Evolutionary conservation across 1,140 invertebrate genomes (phyloP), one percentile per base, ranked within the genome.

Genomic region (Brachystomella parvula): DNA sequence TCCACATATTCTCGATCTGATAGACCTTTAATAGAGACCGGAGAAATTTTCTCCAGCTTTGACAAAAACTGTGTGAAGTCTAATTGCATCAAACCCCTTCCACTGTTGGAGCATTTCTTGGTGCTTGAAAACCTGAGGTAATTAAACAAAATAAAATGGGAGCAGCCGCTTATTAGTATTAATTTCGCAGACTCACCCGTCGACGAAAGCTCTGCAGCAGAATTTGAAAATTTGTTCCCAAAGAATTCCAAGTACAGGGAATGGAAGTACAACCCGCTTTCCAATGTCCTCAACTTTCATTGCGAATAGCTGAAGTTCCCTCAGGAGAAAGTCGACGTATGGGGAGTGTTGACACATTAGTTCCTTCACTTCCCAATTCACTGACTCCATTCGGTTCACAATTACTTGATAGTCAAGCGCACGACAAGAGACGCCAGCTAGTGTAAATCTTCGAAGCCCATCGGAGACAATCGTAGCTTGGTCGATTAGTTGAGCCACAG

Each of bases 31-130:
- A 73, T 28, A 15, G 66, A 33, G 74, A 90, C 74, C 12, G 83
- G 83, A 0, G 90, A 89, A 21, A 96, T 84, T 74, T 87, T 86
- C 77, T 96, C 93, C 35, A 97, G 82, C 75, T 96, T 95, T 12
- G 89, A 87, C 61, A 94, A 83, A 65, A 98, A 86, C 76, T 98
- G 95, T 28, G 94, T 92, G 77, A 94, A 98, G 82, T 99, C 96
- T 2, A 99, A 80, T 76, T 97, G 94, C 96, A 99, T 99, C 2
- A 98, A 77, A 0, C 92, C 96, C 66, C 96, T 80, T 1, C 96
- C 96, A 70, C 93, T 94, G 71, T 94, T 94, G 0, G 93, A 92
- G 80, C 96, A 99, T 77, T 96, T 96, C 71, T 89, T 92, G 0
- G 89, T 89, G 75, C 85, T 87, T 6, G 92, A 86, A 80, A 92